Percentiles rank a stretch among this genome's conserved stretches.
These are phyloP conservation scores for Aphidoletes aphidimyza DNA, from an alignment of 2,888 invertebrate species.

Conservation along the genomic window DNA sequence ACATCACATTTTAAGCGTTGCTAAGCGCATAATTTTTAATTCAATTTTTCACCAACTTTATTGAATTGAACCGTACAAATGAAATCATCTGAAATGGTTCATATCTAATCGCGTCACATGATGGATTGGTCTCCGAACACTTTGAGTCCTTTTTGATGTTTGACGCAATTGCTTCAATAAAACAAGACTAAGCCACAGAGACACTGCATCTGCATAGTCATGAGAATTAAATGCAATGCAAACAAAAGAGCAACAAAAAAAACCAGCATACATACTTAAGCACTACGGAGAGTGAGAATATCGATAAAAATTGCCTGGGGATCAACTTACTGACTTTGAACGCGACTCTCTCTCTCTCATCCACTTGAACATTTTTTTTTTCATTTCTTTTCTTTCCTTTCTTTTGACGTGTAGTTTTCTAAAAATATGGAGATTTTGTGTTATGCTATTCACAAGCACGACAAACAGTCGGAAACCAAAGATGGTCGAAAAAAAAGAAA, in stretches of 20 bases:
- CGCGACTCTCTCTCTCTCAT: not conserved
- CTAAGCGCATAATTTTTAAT: not conserved
- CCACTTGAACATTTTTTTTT: too few relatives aligned
- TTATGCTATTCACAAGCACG: not conserved
- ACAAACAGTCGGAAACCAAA: not conserved
- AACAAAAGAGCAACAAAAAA: not conserved
- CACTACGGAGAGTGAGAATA: not conserved
- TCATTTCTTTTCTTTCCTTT: not conserved
- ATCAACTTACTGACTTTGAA: not conserved
- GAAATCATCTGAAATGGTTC: not conserved
- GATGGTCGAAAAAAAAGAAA: not conserved
- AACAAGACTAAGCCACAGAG: too few relatives aligned
- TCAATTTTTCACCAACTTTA: not conserved
- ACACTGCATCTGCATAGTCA: constrained; percentile 3
- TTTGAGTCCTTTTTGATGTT: not conserved
- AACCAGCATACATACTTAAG: not conserved
- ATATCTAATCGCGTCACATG: not conserved
- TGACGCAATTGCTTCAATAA: not conserved
- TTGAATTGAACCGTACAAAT: not conserved
- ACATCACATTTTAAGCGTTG: not conserved
- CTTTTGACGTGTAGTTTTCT: not conserved
- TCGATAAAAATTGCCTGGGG: constrained; percentile 36
- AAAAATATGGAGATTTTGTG: constrained; percentile 24
- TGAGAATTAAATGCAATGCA: constrained; percentile 31
- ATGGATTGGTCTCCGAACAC: constrained; percentile 16